Base-by-base conservation (phyloP, 1,140 invertebrate species). In the Orius insidiosus region DNA sequence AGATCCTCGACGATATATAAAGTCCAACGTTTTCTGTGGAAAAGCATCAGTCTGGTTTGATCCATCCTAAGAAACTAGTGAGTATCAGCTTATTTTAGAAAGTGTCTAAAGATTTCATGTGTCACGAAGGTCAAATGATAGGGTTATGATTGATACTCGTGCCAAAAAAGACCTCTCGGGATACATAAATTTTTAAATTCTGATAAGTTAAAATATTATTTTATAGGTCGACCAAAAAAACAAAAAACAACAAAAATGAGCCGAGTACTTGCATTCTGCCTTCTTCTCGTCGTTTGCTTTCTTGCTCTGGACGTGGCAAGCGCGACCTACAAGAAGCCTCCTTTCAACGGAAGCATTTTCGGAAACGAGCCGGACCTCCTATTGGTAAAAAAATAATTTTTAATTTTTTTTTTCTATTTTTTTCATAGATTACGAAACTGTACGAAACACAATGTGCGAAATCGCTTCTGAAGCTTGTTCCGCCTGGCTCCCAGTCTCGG, bases 301-400 rank as follows among this genome's bases (percentile, higher is more conserved):
- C 57, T 60, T 35, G 42, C 50, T n/a, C 8, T 46, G 32, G 41
- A 38, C n/a, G 37, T 55, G 4, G 55, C 55, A 7, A 52, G 55
- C 5, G 80, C 72, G 5, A 75, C 71, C 10, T 86, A 81, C 63
- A 74, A 78, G 57, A 92, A 88, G 60, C 82, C 85, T 8, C 85
- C 85, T 0, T 88, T 90, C 60, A 92, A 89, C 56, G 86, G 86
- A 9, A 88, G 84, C 54, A 92, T 92, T 55, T 92, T 89, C 60
- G 86, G 86, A 92, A 92, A 64, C 69, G 86, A 50, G 59, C 62
- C 8, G 59, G 47, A 47, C 52, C 53, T 11, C 39, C 48, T 11
- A 43, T 32, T 38, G 52, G 47, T 40, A n/a, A 46, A 40, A 40
- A 40, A 3, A 36, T 7, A 33, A 33, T 33, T 11, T 15, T 11